Base-by-base conservation (phyloP, 2,888 invertebrate species). In the Rutpela maculata region DNA sequence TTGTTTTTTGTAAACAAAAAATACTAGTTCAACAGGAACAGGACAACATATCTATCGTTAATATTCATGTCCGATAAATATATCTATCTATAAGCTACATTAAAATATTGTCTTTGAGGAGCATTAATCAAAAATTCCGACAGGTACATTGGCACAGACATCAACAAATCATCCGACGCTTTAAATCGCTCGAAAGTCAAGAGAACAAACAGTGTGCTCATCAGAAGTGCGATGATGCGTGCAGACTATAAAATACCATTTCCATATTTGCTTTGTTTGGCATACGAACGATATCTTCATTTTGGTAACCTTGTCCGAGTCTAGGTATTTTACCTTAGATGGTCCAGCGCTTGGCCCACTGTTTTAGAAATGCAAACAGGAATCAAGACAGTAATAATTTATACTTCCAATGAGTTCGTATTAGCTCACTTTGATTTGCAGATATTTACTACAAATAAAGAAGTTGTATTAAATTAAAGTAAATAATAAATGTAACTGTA, bases 41-140 rank as follows among this genome's bases (percentile, higher is more conserved):
- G 60, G 38, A 59, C 70, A 60, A 59, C 57, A 22, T 60, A 35
- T 35, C 70, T 59, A 59, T 38, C 59, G 59, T 55, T 38, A 35
- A 59, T 70, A 60, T 70, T 59, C 70, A 50, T 60, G 70, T 60
- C 11, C 65, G 19, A 65, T 65, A 43, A 65, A 65, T 65, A 43
- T 65, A 43, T 38, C 65, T 65, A 65, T 65, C 65, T 65, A 74
- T 73, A 70, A 19, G 50, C 26, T 19, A 74, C 74, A 74, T 70
- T 77, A 74, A 74, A 77, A 77, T 77, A 77, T 74, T 60, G 77
- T 77, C 69, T 57, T 31, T 69, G 59, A 22, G 26, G 31, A 26
- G 59, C 66, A 77, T 77, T 77, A 77, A 77, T 77, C 77, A 77
- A 74, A 77, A 77, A 65, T 75, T 63, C 56, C 59, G 77, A 77